Base-by-base conservation (phyloP, 2,797 vertebrate genomes). In the Anguilla anguilla region DNA sequence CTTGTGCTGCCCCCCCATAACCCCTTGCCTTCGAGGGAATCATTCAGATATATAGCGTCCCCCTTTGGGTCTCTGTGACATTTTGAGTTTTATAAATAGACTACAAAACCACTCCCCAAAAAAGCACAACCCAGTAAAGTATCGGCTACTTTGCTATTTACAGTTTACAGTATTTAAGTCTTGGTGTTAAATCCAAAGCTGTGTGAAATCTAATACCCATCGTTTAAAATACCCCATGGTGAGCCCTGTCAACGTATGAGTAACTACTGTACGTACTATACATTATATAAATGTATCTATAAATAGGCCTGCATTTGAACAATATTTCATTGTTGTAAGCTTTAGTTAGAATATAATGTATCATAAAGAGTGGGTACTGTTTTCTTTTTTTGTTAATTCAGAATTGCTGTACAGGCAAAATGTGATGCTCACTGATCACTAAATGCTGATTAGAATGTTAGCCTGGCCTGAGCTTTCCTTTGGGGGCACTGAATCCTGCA, bases 21-120 rank as follows among this genome's bases (percentile, higher is more conserved):
- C 74, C 61, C 35, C 43, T 28, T 59, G 31, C 15, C 43, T 46
- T 64, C 84, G 35, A 64, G 25, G 10, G 55, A 83, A 81, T 69
- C 11, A 17, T 28, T 25, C 31, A 7, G 25, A 43, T 77, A 17
- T 35, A 35, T 15, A 74, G 28, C 31, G 6, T 15, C 1, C 46
- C 79, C 46, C 79, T 51, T 10, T 82, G 79, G 39, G 79, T 51
- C 79, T n/a, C 46, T 81, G 19, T 82, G 43, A 82, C 79, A 82
- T 82, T 82, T 79, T 82, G 15, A 17, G 28, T 39, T 77, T 77
- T 46, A 49, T 79, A 79, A 79, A 79, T 79, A 79, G 74, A 5
- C 13, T 25, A 79, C 5, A 43, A 22, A 43, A 77, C 28, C 15
- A 7, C 22, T 6, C 57, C 57, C 28, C 2, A 28, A 13, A 72